Conservation (phyloP, 2,888 invertebrate species). For the Drosophila bunnanda region DNA sequence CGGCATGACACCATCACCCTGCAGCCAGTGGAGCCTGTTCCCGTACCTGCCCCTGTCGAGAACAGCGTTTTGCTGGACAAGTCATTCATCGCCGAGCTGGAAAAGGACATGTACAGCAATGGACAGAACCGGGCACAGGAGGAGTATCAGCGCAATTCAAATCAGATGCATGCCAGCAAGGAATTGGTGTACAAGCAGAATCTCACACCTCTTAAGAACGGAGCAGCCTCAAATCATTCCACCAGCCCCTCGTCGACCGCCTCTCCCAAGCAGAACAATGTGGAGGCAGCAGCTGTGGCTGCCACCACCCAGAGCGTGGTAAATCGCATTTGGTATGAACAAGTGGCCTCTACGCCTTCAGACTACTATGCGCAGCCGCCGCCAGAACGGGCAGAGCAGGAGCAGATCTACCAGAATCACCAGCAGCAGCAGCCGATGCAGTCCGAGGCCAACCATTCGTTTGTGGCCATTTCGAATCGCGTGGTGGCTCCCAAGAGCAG, state of each 20-base stretch:
- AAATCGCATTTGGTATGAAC: conserved; percentile 86
- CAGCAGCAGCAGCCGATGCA: conserved; percentile 23
- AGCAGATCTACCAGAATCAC: conserved; percentile 79
- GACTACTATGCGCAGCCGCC: conserved; percentile 81
- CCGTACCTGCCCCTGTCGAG: conserved; percentile 55
- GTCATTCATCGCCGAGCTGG: conserved; percentile 88
- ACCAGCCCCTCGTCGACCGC: conserved; percentile 70
- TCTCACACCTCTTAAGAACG: conserved; percentile 80
- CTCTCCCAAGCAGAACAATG: conserved; percentile 80
- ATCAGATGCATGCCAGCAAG: conserved; percentile 82
- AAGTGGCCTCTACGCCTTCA: conserved; percentile 71
- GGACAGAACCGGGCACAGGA: conserved; percentile 76
- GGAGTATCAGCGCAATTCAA: conserved; percentile 83
- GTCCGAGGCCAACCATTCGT: conserved; percentile 79
- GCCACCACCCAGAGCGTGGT: conserved; percentile 84
- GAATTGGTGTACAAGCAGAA: conserved; percentile 82
- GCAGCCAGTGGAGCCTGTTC: not conserved
- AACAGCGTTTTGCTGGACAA: conserved; percentile 86
- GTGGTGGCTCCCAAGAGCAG: conserved; percentile 75
- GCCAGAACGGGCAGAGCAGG: conserved; percentile 61
- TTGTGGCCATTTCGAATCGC: conserved; percentile 84
- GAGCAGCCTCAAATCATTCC: conserved; percentile 59
- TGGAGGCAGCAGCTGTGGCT: conserved; percentile 52
- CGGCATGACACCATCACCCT: conserved; percentile 41
- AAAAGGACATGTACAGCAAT: conserved; percentile 86